Percentiles rank a stretch among this genome's conserved stretches.
Conservation (phyloP, 2,888 invertebrate genomes). For the Drosophila anomelani region DNA sequence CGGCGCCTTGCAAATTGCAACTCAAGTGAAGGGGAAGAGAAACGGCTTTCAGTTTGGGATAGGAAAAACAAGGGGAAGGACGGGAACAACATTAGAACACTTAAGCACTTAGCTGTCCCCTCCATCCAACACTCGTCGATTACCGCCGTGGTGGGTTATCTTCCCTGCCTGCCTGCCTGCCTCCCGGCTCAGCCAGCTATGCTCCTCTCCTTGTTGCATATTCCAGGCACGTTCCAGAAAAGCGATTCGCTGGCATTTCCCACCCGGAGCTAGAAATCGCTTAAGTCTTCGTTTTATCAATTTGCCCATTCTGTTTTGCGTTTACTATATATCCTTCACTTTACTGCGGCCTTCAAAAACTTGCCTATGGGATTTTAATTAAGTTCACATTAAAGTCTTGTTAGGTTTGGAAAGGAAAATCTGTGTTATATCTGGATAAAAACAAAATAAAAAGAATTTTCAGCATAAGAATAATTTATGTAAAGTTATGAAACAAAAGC, state of each 20-base stretch:
- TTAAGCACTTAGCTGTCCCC: slow-evolving; percentile 67
- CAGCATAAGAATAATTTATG: not conserved
- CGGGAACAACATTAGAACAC: slow-evolving; percentile 72
- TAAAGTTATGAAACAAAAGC: not conserved
- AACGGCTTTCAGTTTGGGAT: not conserved
- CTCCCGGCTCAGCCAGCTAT: not conserved
- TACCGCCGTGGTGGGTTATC: slow-evolving; percentile 28
- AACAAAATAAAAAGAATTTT: not conserved
- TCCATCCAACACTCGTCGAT: slow-evolving; percentile 11
- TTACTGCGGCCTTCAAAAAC: slow-evolving; percentile 10
- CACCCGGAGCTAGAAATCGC: slow-evolving; percentile 41
- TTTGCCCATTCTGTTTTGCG: slow-evolving; percentile 26
- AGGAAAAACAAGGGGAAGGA: slow-evolving; percentile 36
- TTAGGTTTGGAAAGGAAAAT: not conserved
- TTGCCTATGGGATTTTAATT: slow-evolving; percentile 44
- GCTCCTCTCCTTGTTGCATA: slow-evolving; percentile 16
- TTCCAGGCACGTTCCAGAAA: slow-evolving; percentile 57
- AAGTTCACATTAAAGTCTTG: slow-evolving; percentile 11
- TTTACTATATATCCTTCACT: slow-evolving; percentile 4
- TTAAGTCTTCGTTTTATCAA: slow-evolving; percentile 51
- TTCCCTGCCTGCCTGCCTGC: slow-evolving; percentile 15
- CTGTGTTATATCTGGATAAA: not conserved
- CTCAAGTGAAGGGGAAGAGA: slow-evolving; percentile 34
- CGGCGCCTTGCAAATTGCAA: slow-evolving; percentile 45
- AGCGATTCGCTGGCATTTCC: slow-evolving; percentile 58